Evolutionary conservation across 2,113 vertebrate species (phyloP), one percentile per base, ranked within the genome.

Genomic region (Ranitomeya variabilis): DNA sequence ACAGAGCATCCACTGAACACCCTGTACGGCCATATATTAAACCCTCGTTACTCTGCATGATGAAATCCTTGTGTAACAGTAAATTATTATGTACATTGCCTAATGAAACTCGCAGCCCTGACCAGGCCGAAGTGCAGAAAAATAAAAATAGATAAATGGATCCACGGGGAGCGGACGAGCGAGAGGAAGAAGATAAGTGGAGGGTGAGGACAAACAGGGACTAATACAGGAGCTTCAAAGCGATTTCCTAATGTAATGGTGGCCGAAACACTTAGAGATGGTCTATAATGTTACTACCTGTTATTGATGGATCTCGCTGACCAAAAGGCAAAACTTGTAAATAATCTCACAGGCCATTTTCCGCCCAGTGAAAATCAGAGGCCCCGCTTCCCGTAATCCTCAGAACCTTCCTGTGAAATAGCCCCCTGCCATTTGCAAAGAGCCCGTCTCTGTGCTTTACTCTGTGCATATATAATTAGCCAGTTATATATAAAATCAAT

Each of bases 401-500:
- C 91, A 91, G 91, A 95, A 95, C 93, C 94, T 96, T 96, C 94
- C 95, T 95, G 95, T 95, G 95, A 96, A 95, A 95, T 90, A 95
- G 94, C 92, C 93, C 94, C 95, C 93, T 95, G 94, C 93, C 95
- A 95, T 95, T 96, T 95, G 94, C 92, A 95, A 94, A 95, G 94
- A 95, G 94, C 95, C 94, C 94, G 94, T 95, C 95, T 95, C 95
- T 94, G 95, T 95, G 94, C 95, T 95, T 94, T 91, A 94, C 94
- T 90, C 93, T 93, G 91, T 96, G 95, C 95, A 96, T 96, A 94
- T 93, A 94, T 93, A 95, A 95, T 96, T 95, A 95, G 93, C 92
- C 93, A 95, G 94, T 95, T 96, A 95, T 94, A 95, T 96, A 94
- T 95, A 95, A 96, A 96, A 96, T 96, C 95, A 95, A 95, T 96